Percentiles rank a stretch among this genome's conserved stretches.
phyloP scores from a whole-genome alignment of 2,888 invertebrate species.

The Rotaria magnacalcarata region DNA sequence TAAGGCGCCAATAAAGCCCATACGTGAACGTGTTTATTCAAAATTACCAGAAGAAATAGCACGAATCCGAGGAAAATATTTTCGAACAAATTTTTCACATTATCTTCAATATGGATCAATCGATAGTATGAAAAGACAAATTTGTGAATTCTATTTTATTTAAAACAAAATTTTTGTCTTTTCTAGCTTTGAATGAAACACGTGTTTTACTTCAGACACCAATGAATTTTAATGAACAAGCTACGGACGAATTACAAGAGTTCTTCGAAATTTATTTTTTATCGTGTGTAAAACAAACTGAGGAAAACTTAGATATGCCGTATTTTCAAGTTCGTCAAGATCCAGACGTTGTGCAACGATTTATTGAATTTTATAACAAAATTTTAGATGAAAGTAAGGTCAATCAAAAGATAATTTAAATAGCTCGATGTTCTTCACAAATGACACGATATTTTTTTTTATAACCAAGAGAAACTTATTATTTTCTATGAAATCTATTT shows the following conservation, averaged over 20 bases:
- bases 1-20: background rate
- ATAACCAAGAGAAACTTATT: background rate
- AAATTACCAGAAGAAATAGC: background rate
- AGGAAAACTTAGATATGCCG: background rate
- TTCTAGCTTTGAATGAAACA: slow-evolving; percentile 11
- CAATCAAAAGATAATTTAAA: background rate
- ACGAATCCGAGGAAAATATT: slow-evolving; percentile 6
- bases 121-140: background rate
- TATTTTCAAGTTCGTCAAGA: background rate
- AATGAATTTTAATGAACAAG: background rate
- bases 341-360: background rate
- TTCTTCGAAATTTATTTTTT: background rate
- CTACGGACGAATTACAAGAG: background rate
- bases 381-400: slow-evolving; percentile 14
- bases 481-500: too few relatives aligned
- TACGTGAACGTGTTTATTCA: background rate
- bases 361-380: slow-evolving; percentile 8
- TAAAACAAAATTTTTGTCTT: background rate
- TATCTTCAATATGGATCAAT: background rate
- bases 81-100: slow-evolving; percentile 35
- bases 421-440: too few relatives aligned
- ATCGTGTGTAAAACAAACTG: background rate
- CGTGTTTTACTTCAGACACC: slow-evolving; percentile 5
- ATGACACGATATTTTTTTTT: too few relatives aligned
- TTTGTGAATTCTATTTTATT: too few relatives aligned